A percentile compares a stretch with the other conserved stretches of the same genome.
Conservation (phyloP, 2,888 invertebrate genomes). For the Macrophya alboannulata region DNA sequence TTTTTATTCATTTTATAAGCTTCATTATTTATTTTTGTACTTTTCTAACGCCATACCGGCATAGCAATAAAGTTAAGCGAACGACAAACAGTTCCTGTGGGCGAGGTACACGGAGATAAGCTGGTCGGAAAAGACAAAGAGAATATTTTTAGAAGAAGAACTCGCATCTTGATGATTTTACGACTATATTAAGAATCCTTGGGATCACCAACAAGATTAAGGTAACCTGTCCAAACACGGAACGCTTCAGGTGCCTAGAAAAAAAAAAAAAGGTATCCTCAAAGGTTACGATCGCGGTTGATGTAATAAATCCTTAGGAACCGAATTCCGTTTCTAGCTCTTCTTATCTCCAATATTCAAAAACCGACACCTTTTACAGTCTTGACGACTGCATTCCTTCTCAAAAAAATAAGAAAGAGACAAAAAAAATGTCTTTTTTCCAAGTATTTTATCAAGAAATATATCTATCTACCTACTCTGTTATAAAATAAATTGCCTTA, state of each 20-base stretch:
- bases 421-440: conserved; percentile 6
- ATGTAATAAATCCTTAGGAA: conserved; percentile 50
- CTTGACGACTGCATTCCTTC: conserved; percentile 44
- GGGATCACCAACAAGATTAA: conserved; percentile 50
- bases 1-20: background rate
- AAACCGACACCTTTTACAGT: conserved; percentile 51
- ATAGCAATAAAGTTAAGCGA: conserved; percentile 35
- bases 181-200: conserved; percentile 49
- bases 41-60: background rate
- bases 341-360: conserved; percentile 48
- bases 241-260: conserved; percentile 40
- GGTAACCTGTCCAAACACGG: conserved; percentile 51
- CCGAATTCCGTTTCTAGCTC: conserved; percentile 44
- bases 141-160: conserved; percentile 31
- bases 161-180: conserved; percentile 46
- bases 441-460: background rate
- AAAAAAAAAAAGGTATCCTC: conserved; percentile 5
- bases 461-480: background rate
- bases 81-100: conserved; percentile 25
- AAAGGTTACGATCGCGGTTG: conserved; percentile 42
- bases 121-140: conserved; percentile 43
- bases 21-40: background rate
- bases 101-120: conserved; percentile 39
- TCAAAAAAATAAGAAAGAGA: background rate
- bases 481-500: conserved; percentile 15